Evolutionary conservation across 2,888 invertebrate genomes (phyloP), one percentile per base, ranked within the genome.

Genomic region (Watsonalla binaria): DNA sequence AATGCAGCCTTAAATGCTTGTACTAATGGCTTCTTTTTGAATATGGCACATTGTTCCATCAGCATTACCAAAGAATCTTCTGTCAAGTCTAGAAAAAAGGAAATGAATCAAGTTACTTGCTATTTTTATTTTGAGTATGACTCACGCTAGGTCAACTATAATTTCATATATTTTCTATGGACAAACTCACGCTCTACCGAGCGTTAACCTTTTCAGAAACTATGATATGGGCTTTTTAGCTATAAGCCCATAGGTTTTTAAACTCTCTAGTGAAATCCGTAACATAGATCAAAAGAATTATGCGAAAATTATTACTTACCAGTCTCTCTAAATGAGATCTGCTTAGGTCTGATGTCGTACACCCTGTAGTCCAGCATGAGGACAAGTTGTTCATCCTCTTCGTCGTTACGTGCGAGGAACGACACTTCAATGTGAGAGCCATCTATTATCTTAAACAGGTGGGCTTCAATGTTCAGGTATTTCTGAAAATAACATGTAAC

Each of bases 1-100:
- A 90, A 89, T 0, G 80, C 82, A 5, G 82, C 76, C 56, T 73
- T 80, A 56, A 89, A 89, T 0, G 89, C 89, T 54, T 76, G 78
- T 6, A 70, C 61, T 2, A 90, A 64, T 0, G 86, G 76, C 47
- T 83, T 82, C 55, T 65, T 76, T 58, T 82, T 86, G 52, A 90
- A 86, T 9, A 81, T 57, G 0, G 59, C 55, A 54, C 87, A 86
- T 53, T 90, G 89, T 13, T 73, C 62, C 37, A 51, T 69, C 0
- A 90, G 57, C 0, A 68, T 62, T 2, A 80, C 82, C 0, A 62
- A 58, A 1, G 67, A 72, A 2, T 67, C 81, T 45, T 85, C 84
- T 0, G 81, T 75, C 5, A 85, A 58, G 63, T 84, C 88, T 88
- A 56, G 0, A 60, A 62, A 46, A n/a, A 46, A 49, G 55, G 13